Base-by-base conservation (phyloP, 1,140 invertebrate species). In the Listronotus oregonensis region DNA sequence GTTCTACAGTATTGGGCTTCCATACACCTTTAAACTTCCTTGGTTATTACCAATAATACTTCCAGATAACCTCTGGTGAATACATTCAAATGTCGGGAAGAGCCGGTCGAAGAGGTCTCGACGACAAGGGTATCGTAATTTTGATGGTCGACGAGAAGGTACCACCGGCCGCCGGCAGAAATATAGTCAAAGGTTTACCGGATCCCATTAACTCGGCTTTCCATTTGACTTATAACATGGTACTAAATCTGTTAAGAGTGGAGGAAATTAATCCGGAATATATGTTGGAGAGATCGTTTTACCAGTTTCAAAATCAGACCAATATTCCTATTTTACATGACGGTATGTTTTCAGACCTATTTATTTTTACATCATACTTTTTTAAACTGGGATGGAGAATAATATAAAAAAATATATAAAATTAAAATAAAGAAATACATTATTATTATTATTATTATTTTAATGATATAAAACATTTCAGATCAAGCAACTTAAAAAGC, bases 181-280 rank as follows among this genome's bases (percentile, higher is more conserved):
- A 89, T 46, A 91, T 99, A 68, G 86, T 99, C 1, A 94, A 97
- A 81, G 97, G 97, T 42, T 87, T 88, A 75, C 88, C 97, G 0
- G 97, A 99, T 83, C 91, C 96, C 0, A 91, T 99, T 31, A 99
- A 99, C 80, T 98, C 96, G 1, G 97, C 97, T 0, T 99, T 99
- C 81, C 97, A 99, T 81, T 83, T 99, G 47, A 99, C 97, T 0
- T 99, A 99, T 78, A 99, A 99, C 78, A 99, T 99, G 98, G 95
- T 99, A 9, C 81, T 99, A 8, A 99, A 99, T 85, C 82, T 99
- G 64, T 80, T 99, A 39, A 80, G 90, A 77, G 98, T 99, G 6
- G 97, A 99, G 82, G 97, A 98, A 82, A 98, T 99, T 60, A 99
- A 99, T 85, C 97, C 98, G 0, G 96, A 99, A 79, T 99, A 97